phyloP scores from a whole-genome alignment of 2,888 invertebrate species.

The Heliconius aoede region DNA sequence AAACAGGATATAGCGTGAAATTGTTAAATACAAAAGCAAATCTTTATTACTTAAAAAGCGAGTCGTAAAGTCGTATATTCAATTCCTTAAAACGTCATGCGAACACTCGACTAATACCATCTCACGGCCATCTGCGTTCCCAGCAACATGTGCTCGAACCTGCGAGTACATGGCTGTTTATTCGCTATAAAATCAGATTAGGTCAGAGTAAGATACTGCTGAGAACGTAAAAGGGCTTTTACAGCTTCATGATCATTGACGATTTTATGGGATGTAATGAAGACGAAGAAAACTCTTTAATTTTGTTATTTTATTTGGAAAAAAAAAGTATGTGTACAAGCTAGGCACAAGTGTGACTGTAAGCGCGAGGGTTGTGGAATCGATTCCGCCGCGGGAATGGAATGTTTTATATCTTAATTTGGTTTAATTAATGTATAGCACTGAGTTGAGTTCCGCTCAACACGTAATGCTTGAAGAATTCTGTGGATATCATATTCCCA shows the following conservation, averaged over 20 bases:
- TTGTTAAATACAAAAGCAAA: background rate
- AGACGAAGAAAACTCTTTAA: constrained; percentile 12
- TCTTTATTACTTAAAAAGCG: constrained; percentile 6
- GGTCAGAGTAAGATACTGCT: constrained; percentile 30
- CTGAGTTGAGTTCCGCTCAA: background rate
- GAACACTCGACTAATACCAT: constrained; percentile 58
- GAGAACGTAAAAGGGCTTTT: constrained; percentile 36
- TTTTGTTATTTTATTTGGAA: background rate
- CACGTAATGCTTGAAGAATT: background rate
- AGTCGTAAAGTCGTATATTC: constrained; percentile 19
- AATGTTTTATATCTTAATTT: background rate
- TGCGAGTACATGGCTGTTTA: constrained; percentile 24
- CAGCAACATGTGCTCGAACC: constrained; percentile 43
- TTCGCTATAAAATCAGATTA: constrained; percentile 48
- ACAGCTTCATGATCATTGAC: constrained; percentile 39
- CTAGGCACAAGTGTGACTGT: too few relatives aligned
- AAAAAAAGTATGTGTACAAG: background rate
- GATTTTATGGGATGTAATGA: constrained; percentile 36
- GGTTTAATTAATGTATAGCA: background rate
- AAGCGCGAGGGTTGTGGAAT: too few relatives aligned
- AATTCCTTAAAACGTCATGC: constrained; percentile 39
- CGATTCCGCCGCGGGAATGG: background rate
- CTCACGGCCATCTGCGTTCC: constrained; percentile 50
- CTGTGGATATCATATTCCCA: background rate
- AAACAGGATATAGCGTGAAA: too few relatives aligned